Base-by-base conservation (phyloP, 2,113 vertebrate genomes). In the Ailurus styani region DNA sequence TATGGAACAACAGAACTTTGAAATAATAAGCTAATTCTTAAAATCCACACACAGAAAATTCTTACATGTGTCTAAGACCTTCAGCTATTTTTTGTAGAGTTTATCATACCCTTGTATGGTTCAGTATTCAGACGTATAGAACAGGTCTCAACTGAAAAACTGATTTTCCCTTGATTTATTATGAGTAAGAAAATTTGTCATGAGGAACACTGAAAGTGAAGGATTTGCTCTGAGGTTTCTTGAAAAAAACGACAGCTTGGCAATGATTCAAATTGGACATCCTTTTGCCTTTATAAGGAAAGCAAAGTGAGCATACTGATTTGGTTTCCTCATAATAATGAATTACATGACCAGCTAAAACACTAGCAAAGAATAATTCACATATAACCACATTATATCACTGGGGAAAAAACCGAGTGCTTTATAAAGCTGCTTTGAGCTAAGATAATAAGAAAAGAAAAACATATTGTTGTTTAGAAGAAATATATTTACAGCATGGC, bases 281-380 rank as follows among this genome's bases (percentile, higher is more conserved):
- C 9, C 29, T 91, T 95, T 89, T 91, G 29, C 55, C 14, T 84
- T 96, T 83, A 37, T 83, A 73, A 79, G 75, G 93, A 73, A 96
- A 96, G 40, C 9, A 68, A 90, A 73, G 15, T 93, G 75, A 93
- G 75, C n/a, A 62, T 94, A 94, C 77, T 73, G 37, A 52, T 89
- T 90, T 92, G 29, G 89, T 83, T 92, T 96, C 29, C 18, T 92
- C 17, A 77, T 62, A 87, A 95, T 72, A 87, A 70, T 90, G 70
- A 72, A 64, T 75, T 95, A 87, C n/a, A 87, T 70, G 45, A 64
- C 42, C 17, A 92, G 21, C 10, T 94, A 82, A 87, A 95, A 87
- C 7, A 78, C 7, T 72, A 87, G 77, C n/a, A 93, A 86, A 93
- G 47, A 87, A 87, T 50, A 72, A 78, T 92, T 82, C 31, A 34